Percentiles rank a stretch among this genome's conserved stretches.
These are phyloP conservation scores for Yoshiicerus persimilis DNA, from an alignment of 1,140 invertebrate species.

Conservation along the genomic window DNA sequence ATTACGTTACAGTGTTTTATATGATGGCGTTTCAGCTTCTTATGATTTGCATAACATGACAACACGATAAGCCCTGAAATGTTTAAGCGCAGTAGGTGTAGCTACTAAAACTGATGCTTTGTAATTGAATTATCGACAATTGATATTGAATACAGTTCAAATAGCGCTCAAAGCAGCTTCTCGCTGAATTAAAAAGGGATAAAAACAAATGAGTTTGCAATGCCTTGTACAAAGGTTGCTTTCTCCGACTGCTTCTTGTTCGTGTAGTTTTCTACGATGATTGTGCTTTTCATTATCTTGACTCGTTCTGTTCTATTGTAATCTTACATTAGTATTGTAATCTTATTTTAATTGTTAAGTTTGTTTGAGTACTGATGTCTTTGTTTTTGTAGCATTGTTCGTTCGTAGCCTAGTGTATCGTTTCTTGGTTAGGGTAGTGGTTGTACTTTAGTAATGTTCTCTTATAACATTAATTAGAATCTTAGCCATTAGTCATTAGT, in stretches of 20 bases:
- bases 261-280: not conserved
- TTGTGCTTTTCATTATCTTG: not conserved
- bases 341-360: no score
- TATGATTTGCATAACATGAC: not conserved
- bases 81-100: not conserved
- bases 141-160: not conserved
- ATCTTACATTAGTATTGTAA: not conserved
- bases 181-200: not conserved
- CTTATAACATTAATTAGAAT: no score
- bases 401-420: not conserved
- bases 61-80: not conserved
- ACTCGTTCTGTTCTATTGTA: not conserved
- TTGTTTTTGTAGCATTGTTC: not conserved
- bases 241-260: not conserved
- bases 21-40: not conserved
- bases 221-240: not conserved
- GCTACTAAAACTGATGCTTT: not conserved
- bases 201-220: not conserved
- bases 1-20: not conserved
- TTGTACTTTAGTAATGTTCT: no score
- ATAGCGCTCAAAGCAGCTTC: not conserved
- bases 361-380: no score
- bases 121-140: not conserved
- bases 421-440: not conserved
- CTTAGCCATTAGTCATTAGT: no score